Percentiles rank a stretch among this genome's conserved stretches.
phyloP scores from a whole-genome alignment of 1,140 invertebrate species.

The Ylistrum balloti region DNA sequence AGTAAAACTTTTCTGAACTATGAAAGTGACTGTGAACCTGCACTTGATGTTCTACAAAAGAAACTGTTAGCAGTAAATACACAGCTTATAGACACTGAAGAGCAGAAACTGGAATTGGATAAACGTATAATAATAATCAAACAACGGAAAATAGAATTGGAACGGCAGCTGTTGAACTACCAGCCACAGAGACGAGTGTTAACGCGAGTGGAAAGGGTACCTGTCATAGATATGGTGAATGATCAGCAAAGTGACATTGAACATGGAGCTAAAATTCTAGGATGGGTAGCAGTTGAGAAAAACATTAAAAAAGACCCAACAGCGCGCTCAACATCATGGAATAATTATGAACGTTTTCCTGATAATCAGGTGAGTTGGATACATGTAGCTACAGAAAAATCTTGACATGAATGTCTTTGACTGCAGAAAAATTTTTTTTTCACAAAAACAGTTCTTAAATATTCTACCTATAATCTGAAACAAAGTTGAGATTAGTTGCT shows the following conservation, averaged over 20 bases:
- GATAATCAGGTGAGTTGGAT: not conserved
- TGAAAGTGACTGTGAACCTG: not conserved
- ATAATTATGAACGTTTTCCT: not conserved
- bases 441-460: no score
- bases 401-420: no score
- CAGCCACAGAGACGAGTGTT: slow-evolving; percentile 3
- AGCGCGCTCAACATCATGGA: not conserved
- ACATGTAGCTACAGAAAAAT: no score
- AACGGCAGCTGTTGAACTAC: not conserved
- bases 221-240: not conserved
- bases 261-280: not conserved
- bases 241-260: not conserved
- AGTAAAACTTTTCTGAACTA: not conserved
- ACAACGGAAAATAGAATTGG: not conserved
- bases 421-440: no score
- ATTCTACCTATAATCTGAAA: no score
- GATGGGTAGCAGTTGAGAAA: not conserved
- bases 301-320: not conserved
- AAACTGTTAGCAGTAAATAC: not conserved
- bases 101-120: not conserved
- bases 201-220: not conserved
- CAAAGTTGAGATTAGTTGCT: no score
- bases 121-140: not conserved
- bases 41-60: not conserved
- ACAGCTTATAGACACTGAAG: not conserved